phyloP scores from a whole-genome alignment of 23 tunicate species.

The Oikopleura albicans region DNA sequence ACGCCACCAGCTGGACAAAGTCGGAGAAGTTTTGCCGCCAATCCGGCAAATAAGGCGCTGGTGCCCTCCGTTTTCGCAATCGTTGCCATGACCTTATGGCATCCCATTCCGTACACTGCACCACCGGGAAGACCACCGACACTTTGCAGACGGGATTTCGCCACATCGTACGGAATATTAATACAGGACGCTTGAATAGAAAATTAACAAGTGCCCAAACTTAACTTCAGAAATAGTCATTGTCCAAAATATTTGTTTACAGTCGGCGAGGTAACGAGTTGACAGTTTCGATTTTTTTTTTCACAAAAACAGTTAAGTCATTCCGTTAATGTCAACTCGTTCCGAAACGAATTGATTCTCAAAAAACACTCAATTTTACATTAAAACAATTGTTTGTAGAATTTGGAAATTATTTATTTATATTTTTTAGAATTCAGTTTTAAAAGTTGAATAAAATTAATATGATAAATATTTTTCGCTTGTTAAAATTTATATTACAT shows the following conservation, averaged over 20 bases:
- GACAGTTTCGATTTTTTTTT: no score
- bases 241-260: not conserved
- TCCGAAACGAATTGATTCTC: no score
- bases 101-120: slow-evolving; percentile 42
- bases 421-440: no score
- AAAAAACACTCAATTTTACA: no score
- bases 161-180: slow-evolving; percentile 87
- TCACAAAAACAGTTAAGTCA: no score
- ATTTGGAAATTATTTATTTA: no score
- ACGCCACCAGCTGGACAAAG: slow-evolving; percentile 98
- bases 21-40: slow-evolving; percentile 60
- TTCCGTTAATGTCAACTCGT: no score
- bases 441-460: no score
- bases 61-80: slow-evolving; percentile 73
- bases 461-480: no score
- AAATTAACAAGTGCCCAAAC: not conserved
- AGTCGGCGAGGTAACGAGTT: no score
- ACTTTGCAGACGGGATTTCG: slow-evolving; percentile 80
- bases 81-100: slow-evolving; percentile 37
- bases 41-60: slow-evolving; percentile 66
- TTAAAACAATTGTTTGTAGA: no score
- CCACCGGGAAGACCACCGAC: slow-evolving; percentile 57
- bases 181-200: slow-evolving; percentile 38
- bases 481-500: no score
- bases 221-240: not conserved